Base-by-base conservation (phyloP, 2,113 vertebrate species). In the Dicrurus megarhynchus region DNA sequence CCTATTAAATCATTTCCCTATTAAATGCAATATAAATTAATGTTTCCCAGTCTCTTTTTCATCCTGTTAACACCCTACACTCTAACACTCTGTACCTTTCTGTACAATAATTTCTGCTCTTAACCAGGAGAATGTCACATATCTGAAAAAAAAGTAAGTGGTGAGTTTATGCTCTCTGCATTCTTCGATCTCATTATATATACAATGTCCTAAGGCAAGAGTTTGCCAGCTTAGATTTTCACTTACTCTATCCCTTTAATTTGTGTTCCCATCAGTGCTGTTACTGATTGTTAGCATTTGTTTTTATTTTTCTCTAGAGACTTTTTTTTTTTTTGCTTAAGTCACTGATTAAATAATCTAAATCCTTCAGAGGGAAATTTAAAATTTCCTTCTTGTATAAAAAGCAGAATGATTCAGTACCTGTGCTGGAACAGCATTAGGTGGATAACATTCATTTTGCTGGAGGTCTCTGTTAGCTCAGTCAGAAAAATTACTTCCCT, bases 221-320 rank as follows among this genome's bases (percentile, higher is more conserved):
- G 75, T 94, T 96, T 95, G 93, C 93, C 94, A 94, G 94, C 93
- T 94, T 47, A 89, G 67, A 96, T 96, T 96, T 96, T 87, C 88
- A 89, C 86, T 95, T 81, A 83, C 86, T 94, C 74, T 91, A 33
- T 33, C 57, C 42, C 70, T 96, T 93, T 94, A 95, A 93, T 95
- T 96, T 93, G 67, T 83, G 90, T 55, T 93, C 90, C 90, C 76
- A 39, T 81, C 89, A 96, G 73, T 47, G 77, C 37, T 81, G 77
- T 85, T 94, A 89, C 71, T 85, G 69, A 96, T 82, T 91, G 78
- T 61, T 89, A 83, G 84, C 60, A 56, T 86, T 95, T 95, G 70
- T 73, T 92, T 92, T 90, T 92, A 68, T 92, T 96, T 94, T 95
- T 75, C 90, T 82, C 85, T n/a, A 52, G 67, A 83, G 63, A 44